Percentiles rank a stretch among this genome's conserved stretches.
Evolutionary conservation across 2,113 vertebrate species (phyloP).

Genomic region (Pavo muticus): DNA sequence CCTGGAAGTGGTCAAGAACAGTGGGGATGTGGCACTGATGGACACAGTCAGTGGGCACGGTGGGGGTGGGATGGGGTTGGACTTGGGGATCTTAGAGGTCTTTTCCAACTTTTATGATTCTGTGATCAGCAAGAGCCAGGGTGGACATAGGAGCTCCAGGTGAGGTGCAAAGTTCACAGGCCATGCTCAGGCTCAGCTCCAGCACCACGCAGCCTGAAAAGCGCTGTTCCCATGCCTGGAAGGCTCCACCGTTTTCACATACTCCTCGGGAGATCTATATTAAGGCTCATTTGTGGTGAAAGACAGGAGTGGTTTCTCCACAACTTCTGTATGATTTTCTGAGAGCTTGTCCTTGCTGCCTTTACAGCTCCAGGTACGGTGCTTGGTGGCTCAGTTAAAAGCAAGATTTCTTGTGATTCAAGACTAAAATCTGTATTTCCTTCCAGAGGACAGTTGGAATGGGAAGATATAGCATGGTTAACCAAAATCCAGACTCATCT

Average conservation of each 20-base stretch:
- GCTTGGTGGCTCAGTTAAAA: accelerated
- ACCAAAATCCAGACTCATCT: background rate
- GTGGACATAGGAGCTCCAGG: background rate
- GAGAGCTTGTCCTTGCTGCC: background rate
- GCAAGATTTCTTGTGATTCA: background rate
- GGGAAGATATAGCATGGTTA: background rate
- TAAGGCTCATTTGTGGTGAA: background rate
- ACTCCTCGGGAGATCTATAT: background rate
- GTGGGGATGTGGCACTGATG: too few relatives aligned
- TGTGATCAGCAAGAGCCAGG: background rate
- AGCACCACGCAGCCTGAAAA: background rate
- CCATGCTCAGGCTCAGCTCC: background rate
- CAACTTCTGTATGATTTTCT: background rate
- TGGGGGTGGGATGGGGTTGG: too few relatives aligned
- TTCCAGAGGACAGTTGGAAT: background rate
- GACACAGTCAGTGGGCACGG: too few relatives aligned
- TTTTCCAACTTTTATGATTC: too few relatives aligned
- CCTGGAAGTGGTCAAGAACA: too few relatives aligned
- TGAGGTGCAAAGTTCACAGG: background rate
- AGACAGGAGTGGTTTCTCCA: background rate
- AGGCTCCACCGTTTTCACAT: background rate
- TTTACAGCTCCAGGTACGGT: background rate
- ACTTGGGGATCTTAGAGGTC: too few relatives aligned
- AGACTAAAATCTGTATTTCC: background rate
- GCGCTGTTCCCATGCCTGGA: background rate